Base-by-base conservation (phyloP, 2,888 invertebrate species). In the Actias luna region DNA sequence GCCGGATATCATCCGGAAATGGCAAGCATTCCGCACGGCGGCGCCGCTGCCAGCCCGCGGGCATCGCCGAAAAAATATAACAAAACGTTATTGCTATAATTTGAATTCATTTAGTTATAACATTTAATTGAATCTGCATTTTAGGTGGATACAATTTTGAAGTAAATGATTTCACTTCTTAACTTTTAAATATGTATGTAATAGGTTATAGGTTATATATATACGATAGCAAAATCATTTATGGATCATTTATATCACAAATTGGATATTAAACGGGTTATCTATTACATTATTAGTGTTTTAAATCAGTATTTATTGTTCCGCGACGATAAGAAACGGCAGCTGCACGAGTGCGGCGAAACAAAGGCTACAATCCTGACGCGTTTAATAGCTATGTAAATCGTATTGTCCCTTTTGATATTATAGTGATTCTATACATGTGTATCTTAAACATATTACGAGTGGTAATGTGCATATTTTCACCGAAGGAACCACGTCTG, bases 1-100 rank as follows among this genome's bases (percentile, higher is more conserved):
- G 79, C 88, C 92, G 92, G 92, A 92, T 85, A 89, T 84, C 83
- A 86, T 90, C 92, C 91, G 92, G 92, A 92, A 92, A 92, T 92
- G 85, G 88, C 88, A 75, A 71, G 83, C 91, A 92, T 92, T 87
- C 92, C 90, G 81, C 85, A 80, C 85, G 88, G 84, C 89, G 86
- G 84, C 89, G 86, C 83, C 82, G 84, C 70, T 76, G 73, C 79
- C 78, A 78, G 76, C 79, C 84, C 86, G 82, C 85, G 83, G 76
- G 79, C 78, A 83, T 79, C 77, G 75, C 78, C 83, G 79, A 84
- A 87, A 86, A 81, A 81, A 78, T 60, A 68, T 65, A 72, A 76
- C 70, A 77, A 76, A 79, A 69, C 71, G 69, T 74, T 67, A 69
- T 66, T 33, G 36, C 55, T 36, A 29, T 29, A 27, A 55, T 29